Percentiles rank a stretch among this genome's conserved stretches.
Evolutionary conservation across 2,797 vertebrate species (phyloP).

Genomic region (Gastrophryne carolinensis): DNA sequence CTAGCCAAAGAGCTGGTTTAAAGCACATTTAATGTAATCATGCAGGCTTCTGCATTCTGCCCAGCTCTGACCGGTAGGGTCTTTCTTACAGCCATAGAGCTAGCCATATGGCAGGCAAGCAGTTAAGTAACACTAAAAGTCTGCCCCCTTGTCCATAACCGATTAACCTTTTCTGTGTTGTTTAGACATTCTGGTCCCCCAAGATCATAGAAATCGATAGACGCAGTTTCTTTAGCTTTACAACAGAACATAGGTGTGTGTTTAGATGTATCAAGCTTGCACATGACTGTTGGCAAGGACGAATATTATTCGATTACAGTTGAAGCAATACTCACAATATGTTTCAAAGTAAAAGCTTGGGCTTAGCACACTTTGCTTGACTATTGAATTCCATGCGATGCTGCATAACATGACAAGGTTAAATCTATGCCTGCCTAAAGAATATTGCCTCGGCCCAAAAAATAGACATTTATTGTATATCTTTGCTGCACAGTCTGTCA

Average conservation of each 20-base stretch:
- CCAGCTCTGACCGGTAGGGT: constrained; percentile 19
- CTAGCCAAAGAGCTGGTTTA: not conserved
- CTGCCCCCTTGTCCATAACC: not conserved
- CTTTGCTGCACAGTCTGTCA: not conserved
- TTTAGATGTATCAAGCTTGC: not conserved
- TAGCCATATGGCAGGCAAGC: not conserved
- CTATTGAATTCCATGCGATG: not conserved
- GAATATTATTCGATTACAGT: no score
- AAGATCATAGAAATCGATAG: not conserved
- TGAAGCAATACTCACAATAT: not conserved
- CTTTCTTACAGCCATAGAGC: not conserved
- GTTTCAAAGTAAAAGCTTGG: not conserved
- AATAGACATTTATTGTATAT: not conserved
- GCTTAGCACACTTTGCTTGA: not conserved
- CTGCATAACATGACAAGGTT: not conserved
- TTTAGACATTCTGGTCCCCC: not conserved
- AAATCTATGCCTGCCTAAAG: not conserved
- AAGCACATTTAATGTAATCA: constrained; percentile 23
- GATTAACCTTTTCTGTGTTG: constrained; percentile 6
- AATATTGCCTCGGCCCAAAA: not conserved
- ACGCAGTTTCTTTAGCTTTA: not conserved
- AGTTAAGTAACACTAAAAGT: not conserved
- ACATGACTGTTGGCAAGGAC: constrained; percentile 8
- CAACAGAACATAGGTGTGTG: not conserved
- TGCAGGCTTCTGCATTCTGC: constrained; percentile 13